Conservation (phyloP, 2,797 vertebrate species). For the Muraenolepis orangiensis region DNA sequence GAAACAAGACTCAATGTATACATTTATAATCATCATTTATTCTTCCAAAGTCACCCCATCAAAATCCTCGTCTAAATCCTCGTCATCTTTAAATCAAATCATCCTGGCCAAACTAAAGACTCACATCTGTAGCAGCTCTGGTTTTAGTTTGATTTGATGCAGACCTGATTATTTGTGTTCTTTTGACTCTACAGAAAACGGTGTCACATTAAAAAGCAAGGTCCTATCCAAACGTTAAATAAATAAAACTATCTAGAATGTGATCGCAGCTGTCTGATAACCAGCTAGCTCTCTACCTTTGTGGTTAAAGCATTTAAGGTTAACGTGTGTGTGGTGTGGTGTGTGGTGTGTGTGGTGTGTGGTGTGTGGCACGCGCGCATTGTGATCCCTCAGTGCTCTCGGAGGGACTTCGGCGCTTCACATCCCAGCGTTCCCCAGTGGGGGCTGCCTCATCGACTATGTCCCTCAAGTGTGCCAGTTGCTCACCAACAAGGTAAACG, state of each 20-base stretch:
- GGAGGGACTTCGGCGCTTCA: slow-evolving; percentile 95
- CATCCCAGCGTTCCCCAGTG: slow-evolving; percentile 93
- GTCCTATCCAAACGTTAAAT: too few relatives aligned
- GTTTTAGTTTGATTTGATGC: too few relatives aligned
- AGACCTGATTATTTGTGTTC: too few relatives aligned
- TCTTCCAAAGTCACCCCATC: neutral
- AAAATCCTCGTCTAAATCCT: neutral
- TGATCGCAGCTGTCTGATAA: neutral
- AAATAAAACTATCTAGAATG: too few relatives aligned
- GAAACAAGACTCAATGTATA: neutral
- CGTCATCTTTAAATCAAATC: neutral
- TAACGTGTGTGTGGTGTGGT: neutral
- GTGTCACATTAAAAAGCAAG: too few relatives aligned
- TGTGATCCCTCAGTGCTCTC: slow-evolving; percentile 79
- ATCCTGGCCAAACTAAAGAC: neutral
- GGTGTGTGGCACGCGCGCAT: neutral
- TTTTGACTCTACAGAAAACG: too few relatives aligned
- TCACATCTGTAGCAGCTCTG: too few relatives aligned
- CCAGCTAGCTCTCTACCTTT: neutral
- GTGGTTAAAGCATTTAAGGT: neutral
- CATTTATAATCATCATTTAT: neutral
- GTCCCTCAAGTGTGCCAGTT: slow-evolving; percentile 97
- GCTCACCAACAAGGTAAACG: slow-evolving; percentile 92
- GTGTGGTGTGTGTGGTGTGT: neutral
- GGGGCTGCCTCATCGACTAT: slow-evolving; percentile 97